Percentiles rank a stretch among this genome's conserved stretches.
Conservation (phyloP, 2,113 vertebrate species). For the Sceloporus undulatus region DNA sequence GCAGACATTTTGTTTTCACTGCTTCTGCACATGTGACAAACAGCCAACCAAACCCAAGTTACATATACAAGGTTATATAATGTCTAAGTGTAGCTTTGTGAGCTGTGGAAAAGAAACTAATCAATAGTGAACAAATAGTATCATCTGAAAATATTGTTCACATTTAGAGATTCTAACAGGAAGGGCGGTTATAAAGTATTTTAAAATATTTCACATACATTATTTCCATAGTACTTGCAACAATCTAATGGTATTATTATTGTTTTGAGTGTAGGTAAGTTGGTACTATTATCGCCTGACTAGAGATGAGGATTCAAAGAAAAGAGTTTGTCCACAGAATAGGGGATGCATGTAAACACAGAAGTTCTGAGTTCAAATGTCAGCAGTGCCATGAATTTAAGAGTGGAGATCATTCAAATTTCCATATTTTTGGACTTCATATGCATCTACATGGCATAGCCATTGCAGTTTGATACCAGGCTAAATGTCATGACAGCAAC, state of each 20-base stretch:
- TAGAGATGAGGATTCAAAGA: not conserved
- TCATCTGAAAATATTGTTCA: not conserved
- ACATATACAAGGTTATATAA: slow-evolving; percentile 21
- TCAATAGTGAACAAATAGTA: slow-evolving; percentile 1
- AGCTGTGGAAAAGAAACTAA: not conserved
- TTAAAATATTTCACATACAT: not conserved
- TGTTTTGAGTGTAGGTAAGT: no score
- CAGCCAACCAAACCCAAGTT: slow-evolving; percentile 26
- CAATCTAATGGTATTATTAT: not conserved
- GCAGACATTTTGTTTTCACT: slow-evolving; percentile 40
- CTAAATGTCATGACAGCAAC: no score
- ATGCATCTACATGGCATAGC: no score
- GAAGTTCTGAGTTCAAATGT: not conserved
- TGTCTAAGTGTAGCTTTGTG: not conserved
- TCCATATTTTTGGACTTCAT: no score
- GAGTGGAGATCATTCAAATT: no score
- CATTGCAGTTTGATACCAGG: no score
- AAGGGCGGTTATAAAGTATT: not conserved
- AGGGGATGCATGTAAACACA: not conserved
- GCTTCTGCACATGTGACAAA: slow-evolving; percentile 30
- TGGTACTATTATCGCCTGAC: not conserved
- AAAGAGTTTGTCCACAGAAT: not conserved
- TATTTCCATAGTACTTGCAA: not conserved
- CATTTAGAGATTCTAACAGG: not conserved
- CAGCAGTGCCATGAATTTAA: no score